Base-by-base conservation (phyloP, 1,140 invertebrate species). In the Lucilia sericata region DNA sequence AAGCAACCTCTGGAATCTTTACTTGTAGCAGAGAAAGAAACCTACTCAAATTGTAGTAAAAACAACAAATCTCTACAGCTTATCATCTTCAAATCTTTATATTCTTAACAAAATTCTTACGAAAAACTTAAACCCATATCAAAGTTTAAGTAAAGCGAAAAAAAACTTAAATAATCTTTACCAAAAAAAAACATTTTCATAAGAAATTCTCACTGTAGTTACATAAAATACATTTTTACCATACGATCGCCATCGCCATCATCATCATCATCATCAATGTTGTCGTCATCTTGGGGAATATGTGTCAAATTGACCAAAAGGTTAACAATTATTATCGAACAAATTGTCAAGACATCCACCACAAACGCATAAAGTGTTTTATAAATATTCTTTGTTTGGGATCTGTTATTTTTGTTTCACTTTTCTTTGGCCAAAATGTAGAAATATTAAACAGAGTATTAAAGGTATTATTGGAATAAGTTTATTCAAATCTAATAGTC, bases 271-370 rank as follows among this genome's bases (percentile, higher is more conserved):
- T 60, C 55, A 60, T 60, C 55, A 60, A 17, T 14, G 14, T n/a
- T 5, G 55, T 60, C 55, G 55, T 60, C 55, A 60, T 60, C 55
- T 60, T 70, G 65, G n/a, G 74, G 70, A 84, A 86, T 86, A 86
- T 89, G 87, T 87, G 87, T 88, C 88, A 89, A 88, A 86, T 86
- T 86, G 85, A 85, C 82, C 85, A 86, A 87, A 80, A 87, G 87
- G 87, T 88, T 88, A 86, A 88, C 89, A 90, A 90, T 90, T 90
- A 90, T 90, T 90, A 90, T 90, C 87, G 86, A 90, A 89, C 89
- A 90, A 90, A 90, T 90, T 90, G 89, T 90, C 89, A 90, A 86
- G 85, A 83, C 76, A 80, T 80, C 42, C 76, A 51, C 42, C 76
- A 80, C 17, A 78, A 51, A 49, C n/a, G 42, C 76, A 80, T 70